Base-by-base conservation (phyloP, 1,140 invertebrate species). In the Penaeus vannamei region DNA sequence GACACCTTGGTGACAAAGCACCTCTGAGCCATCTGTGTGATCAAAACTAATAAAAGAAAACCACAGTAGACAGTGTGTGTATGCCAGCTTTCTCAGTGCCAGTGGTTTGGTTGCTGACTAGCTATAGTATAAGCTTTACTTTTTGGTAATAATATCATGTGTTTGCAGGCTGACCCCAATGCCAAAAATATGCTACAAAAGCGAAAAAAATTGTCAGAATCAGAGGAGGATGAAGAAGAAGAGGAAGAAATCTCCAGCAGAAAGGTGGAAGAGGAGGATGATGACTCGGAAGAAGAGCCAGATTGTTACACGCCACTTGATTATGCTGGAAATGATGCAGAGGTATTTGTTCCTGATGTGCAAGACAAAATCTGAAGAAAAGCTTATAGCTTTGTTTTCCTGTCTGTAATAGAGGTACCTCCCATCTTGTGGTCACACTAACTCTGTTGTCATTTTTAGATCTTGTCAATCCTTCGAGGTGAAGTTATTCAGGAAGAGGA, bases 231-330 rank as follows among this genome's bases (percentile, higher is more conserved):
- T 53, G 84, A 90, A 32, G 89, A 90, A 5, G 42, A 82, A 20
- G 85, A 86, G 69, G 60, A 81, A n/a, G 66, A 42, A 53, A 29
- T 77, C 17, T 66, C 46, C 22, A 64, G 83, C 26, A 62, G 87
- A 26, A 76, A 85, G 7, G 86, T 83, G 4, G 83, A 86, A 14
- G 87, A 90, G 8, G 89, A 91, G 69, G 91, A 91, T 53, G 90
- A 91, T 53, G 90, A 91, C 7, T 86, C 86, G 36, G 87, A 86
- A 66, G 87, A 89, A 26, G 91, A 91, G 19, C 20, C 20, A 2
- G 87, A 81, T 23, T 84, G 86, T 29, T 90, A 88, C 91, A 91
- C 91, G 7, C 91, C 91, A 46, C 5, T 89, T 19, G 91, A 91
- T 61, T 91, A 91, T 82, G 91, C 91, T 64, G 89, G 84, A 66